A percentile compares a stretch with the other conserved stretches of the same genome.
These are phyloP conservation scores for Nanorana parkeri DNA, from an alignment of 2,113 vertebrate species.

Conservation along the genomic window DNA sequence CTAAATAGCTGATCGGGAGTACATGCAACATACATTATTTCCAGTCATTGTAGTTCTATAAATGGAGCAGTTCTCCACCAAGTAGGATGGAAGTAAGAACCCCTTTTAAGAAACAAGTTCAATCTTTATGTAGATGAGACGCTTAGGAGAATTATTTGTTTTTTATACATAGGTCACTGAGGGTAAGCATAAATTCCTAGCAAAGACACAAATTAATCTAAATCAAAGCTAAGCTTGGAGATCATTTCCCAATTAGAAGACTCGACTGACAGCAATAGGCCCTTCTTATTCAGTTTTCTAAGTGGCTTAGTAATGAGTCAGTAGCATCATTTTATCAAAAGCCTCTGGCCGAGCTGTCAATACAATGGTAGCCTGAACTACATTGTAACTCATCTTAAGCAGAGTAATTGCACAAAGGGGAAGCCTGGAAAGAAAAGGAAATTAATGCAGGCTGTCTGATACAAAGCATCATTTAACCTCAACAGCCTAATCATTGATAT, in stretches of 20 bases:
- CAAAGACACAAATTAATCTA: conserved; percentile 81
- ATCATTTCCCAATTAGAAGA: conserved; percentile 83
- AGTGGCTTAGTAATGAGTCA: conserved; percentile 79
- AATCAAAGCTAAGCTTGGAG: conserved; percentile 76
- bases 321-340: conserved; percentile 76
- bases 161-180: conserved; percentile 64
- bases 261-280: conserved; percentile 85
- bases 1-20: too few species aligned
- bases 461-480: conserved; percentile 88
- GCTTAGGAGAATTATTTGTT: conserved; percentile 9
- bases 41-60: too few species aligned
- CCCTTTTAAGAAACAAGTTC: background rate
- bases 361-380: conserved; percentile 73
- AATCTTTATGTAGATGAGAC: background rate
- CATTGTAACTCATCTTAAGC: conserved; percentile 81
- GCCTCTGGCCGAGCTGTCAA: conserved; percentile 73
- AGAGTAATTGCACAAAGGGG: conserved; percentile 76
- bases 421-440: conserved; percentile 74
- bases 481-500: conserved; percentile 78
- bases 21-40: too few species aligned
- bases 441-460: conserved; percentile 74
- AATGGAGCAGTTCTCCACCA: too few species aligned
- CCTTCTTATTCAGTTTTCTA: conserved; percentile 79
- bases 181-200: conserved; percentile 74
- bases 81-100: too few species aligned